Percentiles rank a stretch among this genome's conserved stretches.
phyloP scores from a whole-genome alignment of 2,797 vertebrate genomes.

The Pelochelys cantorii region DNA sequence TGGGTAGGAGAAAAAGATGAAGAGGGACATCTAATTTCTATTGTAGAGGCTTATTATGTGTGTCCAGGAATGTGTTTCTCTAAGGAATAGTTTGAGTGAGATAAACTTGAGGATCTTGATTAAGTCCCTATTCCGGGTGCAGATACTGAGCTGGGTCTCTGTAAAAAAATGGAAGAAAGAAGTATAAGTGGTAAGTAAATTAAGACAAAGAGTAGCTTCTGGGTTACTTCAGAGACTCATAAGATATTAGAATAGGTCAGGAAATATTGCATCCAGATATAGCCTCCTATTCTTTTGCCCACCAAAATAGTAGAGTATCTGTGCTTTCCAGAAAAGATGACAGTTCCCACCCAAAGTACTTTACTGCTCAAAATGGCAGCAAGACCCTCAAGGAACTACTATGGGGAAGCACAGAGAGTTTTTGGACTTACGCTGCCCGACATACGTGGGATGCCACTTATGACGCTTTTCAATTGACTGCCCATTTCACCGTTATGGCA shows the following conservation, averaged over 20 bases:
- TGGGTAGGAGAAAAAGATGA: neutral
- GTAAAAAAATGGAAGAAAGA: neutral
- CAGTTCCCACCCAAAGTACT: neutral
- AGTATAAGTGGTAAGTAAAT: neutral
- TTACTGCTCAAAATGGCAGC: neutral
- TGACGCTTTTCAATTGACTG: no score
- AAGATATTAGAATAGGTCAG: neutral
- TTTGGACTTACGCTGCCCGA: no score
- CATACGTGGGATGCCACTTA: no score
- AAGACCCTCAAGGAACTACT: neutral
- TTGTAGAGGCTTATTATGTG: neutral
- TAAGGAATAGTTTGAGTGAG: neutral
- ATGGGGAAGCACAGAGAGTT: neutral
- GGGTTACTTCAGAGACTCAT: neutral
- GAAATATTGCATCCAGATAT: neutral
- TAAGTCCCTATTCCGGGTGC: neutral
- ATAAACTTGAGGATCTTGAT: neutral
- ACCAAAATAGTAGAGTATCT: neutral
- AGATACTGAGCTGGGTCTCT: neutral
- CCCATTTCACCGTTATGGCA: no score
- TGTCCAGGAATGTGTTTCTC: neutral
- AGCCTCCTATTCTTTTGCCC: neutral
- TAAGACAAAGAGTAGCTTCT: neutral
- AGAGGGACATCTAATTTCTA: neutral
- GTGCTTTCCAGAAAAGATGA: neutral